A percentile compares a stretch with the other conserved stretches of the same genome.
These are phyloP conservation scores for Empis stercorea DNA, from an alignment of 2,888 invertebrate species.

Conservation along the genomic window DNA sequence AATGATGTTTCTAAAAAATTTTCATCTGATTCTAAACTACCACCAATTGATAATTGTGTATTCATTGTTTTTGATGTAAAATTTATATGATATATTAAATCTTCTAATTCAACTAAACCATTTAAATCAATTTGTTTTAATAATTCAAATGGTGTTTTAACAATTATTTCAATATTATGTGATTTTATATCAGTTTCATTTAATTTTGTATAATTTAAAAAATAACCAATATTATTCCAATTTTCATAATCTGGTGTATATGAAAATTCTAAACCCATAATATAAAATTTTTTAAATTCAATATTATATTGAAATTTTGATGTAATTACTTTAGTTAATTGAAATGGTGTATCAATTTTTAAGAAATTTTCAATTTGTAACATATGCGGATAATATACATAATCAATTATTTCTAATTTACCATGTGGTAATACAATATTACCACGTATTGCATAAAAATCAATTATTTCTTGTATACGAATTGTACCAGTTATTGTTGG, in stretches of 20 bases:
- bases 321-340: slow-evolving; percentile 34
- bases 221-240: slow-evolving; percentile 31
- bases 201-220: slow-evolving; percentile 39
- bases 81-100: slow-evolving; percentile 40
- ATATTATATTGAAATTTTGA: slow-evolving; percentile 40
- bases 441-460: slow-evolving; percentile 37
- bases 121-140: slow-evolving; percentile 38
- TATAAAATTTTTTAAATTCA: slow-evolving; percentile 35
- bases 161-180: slow-evolving; percentile 37
- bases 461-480: slow-evolving; percentile 42
- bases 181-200: slow-evolving; percentile 32
- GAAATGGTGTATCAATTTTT: slow-evolving; percentile 43
- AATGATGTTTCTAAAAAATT: slow-evolving; percentile 49
- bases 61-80: slow-evolving; percentile 39
- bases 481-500: slow-evolving; percentile 43
- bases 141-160: slow-evolving; percentile 43
- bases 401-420: slow-evolving; percentile 42
- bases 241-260: slow-evolving; percentile 31
- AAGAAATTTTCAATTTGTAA: slow-evolving; percentile 40
- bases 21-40: slow-evolving; percentile 45
- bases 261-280: slow-evolving; percentile 38
- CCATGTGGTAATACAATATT: slow-evolving; percentile 43
- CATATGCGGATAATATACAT: slow-evolving; percentile 42
- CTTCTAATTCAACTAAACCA: slow-evolving; percentile 37
- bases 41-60: slow-evolving; percentile 39